phyloP scores from a whole-genome alignment of 2,797 vertebrate species.

The Acropternis orthonyx region DNA sequence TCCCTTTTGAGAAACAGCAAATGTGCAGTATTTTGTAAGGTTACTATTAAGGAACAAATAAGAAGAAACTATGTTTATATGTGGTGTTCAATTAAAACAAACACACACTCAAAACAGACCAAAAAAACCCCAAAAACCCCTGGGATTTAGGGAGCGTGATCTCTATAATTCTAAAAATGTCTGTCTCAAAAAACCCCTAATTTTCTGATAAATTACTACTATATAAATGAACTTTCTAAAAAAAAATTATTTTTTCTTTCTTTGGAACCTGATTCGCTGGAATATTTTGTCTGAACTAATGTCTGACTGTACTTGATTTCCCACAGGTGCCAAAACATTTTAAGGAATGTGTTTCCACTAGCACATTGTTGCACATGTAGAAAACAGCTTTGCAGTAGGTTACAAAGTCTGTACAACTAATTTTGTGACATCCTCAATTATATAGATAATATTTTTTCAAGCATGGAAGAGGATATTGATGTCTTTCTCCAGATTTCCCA shows the following conservation, averaged over 20 bases:
- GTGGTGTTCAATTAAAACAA: not conserved
- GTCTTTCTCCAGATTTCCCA: not conserved
- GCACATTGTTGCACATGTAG: not conserved
- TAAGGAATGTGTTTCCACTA: not conserved
- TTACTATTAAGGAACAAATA: not conserved
- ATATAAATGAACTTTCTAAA: not conserved
- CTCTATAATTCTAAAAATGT: not conserved
- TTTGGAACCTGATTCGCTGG: not conserved
- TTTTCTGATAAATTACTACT: not conserved
- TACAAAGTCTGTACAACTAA: not conserved
- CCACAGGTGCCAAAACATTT: not conserved
- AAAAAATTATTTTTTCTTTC: no score
- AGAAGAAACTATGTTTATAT: not conserved
- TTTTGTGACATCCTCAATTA: not conserved
- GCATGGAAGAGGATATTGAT: not conserved
- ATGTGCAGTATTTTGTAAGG: not conserved
- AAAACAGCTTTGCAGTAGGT: not conserved
- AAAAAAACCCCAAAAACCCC: rapidly evolving
- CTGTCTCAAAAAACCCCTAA: not conserved
- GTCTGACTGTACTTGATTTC: not conserved
- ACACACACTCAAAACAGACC: not conserved
- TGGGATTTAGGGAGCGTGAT: not conserved
- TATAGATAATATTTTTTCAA: not conserved
- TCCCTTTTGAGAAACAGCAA: not conserved
- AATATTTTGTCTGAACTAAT: not conserved